Base-by-base conservation (phyloP, 2,113 vertebrate species). In the human region DNA sequence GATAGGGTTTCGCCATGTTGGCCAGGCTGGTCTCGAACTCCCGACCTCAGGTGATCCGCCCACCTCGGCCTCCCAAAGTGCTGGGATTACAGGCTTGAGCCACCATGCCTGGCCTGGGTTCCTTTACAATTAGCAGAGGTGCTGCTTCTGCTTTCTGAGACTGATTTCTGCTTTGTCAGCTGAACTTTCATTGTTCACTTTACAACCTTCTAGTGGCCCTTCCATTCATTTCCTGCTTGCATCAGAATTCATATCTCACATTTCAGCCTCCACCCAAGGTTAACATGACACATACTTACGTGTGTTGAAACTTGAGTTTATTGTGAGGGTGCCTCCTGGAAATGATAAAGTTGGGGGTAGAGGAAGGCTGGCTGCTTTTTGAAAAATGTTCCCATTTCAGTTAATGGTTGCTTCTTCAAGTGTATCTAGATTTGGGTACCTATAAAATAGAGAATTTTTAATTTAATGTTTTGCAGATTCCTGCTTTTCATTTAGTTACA, bases 201-300 rank as follows among this genome's bases (percentile, higher is more conserved):
- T 40, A 73, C 85, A 66, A 90, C 96, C 96, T 98, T 98, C 96
- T 98, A 45, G 87, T 98, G 95, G 75, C 10, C 50, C 50, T 97
- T 97, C 96, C 95, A 27, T 91, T 98, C 92, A 90, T 97, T 98
- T 98, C 97, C 97, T 98, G 93, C 97, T 98, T 97, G 92, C 93
- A 97, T 96, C 98, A 97, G 94, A 97, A 98, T 98, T 98, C 96
- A 92, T 98, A 59, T 98, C 96, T 98, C 97, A 95, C 81, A 96
- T 95, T 95, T 87, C 40, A 89, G 76, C 78, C 97, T 97, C 97
- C 97, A 97, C 96, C 96, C 96, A 98, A 81, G 45, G 95, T 96
- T 97, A 98, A 94, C 97, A 95, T 81, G 83, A 97, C 66, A 97
- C 96, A 94, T 95, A 80, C 87, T 94, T 97, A 96, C 96, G 8